Conservation (phyloP, 30 jellyfish, hydroid and myxozoan species). For the Calvadosia cruxmelitensis region DNA sequence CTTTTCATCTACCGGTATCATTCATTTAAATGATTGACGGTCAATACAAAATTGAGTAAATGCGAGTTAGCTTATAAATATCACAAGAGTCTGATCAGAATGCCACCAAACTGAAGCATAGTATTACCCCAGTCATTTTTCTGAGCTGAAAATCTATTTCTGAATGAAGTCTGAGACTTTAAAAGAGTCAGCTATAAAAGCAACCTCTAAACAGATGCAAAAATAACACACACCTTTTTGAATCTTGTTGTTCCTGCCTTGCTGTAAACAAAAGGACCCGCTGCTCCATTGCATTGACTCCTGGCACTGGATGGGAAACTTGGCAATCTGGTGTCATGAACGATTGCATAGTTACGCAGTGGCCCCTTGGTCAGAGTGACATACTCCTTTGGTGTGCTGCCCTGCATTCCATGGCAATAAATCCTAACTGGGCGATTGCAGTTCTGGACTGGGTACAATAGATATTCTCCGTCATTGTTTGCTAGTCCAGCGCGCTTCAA, state of each 20-base stretch:
- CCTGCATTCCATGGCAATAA: constrained; percentile 76
- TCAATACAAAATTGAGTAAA: too few relatives aligned
- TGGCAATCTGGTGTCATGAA: constrained; percentile 50
- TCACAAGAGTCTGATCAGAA: too few relatives aligned
- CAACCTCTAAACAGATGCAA: background rate
- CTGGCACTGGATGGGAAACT: constrained; percentile 12
- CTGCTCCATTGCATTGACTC: constrained; percentile 36
- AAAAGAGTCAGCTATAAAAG: too few relatives aligned
- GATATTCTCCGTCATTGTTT: constrained; percentile 62
- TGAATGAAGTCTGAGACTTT: too few relatives aligned
- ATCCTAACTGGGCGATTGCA: constrained; percentile 56
- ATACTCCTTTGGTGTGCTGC: constrained; percentile 37
- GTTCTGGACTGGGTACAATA: constrained; percentile 41
- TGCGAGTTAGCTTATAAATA: too few relatives aligned
- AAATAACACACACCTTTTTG: constrained; percentile 31
- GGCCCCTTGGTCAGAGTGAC: constrained; percentile 83
- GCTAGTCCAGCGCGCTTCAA: constrained; percentile 55
- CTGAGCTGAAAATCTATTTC: background rate
- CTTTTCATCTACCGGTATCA: too few relatives aligned
- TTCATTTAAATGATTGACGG: too few relatives aligned
- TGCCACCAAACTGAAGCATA: too few relatives aligned
- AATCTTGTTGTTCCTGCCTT: constrained; percentile 60
- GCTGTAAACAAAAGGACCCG: constrained; percentile 44
- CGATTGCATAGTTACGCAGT: constrained; percentile 44
- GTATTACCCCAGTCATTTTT: too few relatives aligned